These are phyloP conservation scores for Ceratosolen fusciceps DNA, from an alignment of 1,140 invertebrate genomes.

Conservation along the genomic window DNA sequence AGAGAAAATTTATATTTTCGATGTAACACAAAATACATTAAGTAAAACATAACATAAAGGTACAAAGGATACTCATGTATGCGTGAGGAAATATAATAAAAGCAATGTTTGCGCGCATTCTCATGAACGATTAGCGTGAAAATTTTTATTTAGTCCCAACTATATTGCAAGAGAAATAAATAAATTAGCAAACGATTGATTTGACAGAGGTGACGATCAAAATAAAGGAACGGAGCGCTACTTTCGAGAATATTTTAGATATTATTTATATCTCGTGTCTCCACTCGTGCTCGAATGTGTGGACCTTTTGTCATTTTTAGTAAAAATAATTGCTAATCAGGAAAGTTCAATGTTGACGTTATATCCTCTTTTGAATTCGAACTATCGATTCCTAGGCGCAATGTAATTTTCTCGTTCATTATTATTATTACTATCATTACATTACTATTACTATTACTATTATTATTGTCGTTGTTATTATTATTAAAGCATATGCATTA, in stretches of 20 bases:
- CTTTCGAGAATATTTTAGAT: not conserved
- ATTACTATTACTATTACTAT: too few relatives aligned
- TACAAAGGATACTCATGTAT: not conserved
- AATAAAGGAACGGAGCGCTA: not conserved
- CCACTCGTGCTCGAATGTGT: not conserved
- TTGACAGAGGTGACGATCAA: not conserved
- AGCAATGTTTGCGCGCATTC: not conserved
- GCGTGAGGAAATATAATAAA: not conserved
- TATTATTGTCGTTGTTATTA: too few relatives aligned
- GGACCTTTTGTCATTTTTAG: not conserved
- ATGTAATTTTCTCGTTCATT: not conserved
- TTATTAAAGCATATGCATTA: not conserved
- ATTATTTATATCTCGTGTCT: not conserved
- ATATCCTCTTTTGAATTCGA: not conserved
- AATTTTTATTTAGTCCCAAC: not conserved
- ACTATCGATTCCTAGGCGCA: not conserved
- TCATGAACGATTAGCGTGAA: not conserved
- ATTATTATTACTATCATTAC: too few relatives aligned
- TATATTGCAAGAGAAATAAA: not conserved
- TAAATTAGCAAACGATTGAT: not conserved
- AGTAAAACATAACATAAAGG: not conserved
- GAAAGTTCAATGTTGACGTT: not conserved
- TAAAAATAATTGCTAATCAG: not conserved
- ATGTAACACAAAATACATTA: not conserved
- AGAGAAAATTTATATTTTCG: constrained; percentile 44